Conservation (phyloP, 2,888 invertebrate genomes). For the Antheraea yamamai region DNA sequence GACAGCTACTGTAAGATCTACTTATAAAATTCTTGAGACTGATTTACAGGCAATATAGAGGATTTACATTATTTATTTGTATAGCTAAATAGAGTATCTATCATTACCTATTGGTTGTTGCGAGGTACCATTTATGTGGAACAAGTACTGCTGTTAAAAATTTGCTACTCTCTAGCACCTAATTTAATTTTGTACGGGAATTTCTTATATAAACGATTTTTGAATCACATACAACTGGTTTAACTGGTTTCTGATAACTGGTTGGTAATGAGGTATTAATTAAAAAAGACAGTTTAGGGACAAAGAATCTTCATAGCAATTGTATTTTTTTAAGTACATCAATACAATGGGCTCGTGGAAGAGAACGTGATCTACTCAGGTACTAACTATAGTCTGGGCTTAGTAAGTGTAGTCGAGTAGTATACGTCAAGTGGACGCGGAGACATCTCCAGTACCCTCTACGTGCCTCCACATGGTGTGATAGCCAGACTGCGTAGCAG, state of each 20-base stretch:
- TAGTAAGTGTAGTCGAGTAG: constrained; percentile 25
- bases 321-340: neutral
- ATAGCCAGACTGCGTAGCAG: constrained; percentile 24
- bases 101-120: too few relatives aligned
- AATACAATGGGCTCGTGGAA: constrained; percentile 20
- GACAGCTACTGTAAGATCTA: too few relatives aligned
- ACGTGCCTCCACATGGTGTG: constrained; percentile 35
- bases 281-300: neutral
- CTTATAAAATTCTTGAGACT: too few relatives aligned
- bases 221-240: too few relatives aligned
- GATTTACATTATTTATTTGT: too few relatives aligned
- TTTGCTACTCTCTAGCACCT: too few relatives aligned
- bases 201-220: too few relatives aligned
- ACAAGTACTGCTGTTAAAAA: too few relatives aligned
- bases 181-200: too few relatives aligned
- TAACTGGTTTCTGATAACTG: neutral
- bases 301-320: neutral
- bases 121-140: too few relatives aligned
- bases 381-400: constrained; percentile 35
- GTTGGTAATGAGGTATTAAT: neutral
- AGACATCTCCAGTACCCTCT: constrained; percentile 50
- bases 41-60: too few relatives aligned
- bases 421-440: constrained; percentile 41
- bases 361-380: constrained; percentile 27
- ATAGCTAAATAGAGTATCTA: too few relatives aligned